Conservation (phyloP, 2,888 invertebrate genomes). For the Plagodis pulveraria region DNA sequence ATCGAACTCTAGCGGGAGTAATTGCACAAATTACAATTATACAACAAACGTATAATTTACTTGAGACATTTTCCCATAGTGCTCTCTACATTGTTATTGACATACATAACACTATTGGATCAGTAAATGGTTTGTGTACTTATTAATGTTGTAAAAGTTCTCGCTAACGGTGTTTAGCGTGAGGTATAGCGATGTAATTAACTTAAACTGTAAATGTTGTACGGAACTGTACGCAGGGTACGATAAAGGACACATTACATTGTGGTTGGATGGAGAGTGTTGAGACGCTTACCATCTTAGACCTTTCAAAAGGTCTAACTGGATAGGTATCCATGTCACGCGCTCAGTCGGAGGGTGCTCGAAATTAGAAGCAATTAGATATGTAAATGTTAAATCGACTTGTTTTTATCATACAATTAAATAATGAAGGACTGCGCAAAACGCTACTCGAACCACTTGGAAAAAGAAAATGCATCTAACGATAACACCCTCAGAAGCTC, state of each 20-base stretch:
- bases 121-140: constrained; percentile 56
- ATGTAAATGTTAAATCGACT: constrained; percentile 63
- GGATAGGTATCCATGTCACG: constrained; percentile 42
- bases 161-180: constrained; percentile 56
- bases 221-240: no score
- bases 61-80: constrained; percentile 64
- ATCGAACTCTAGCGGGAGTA: constrained; percentile 20
- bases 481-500: constrained; percentile 57
- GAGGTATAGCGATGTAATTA: constrained; percentile 64
- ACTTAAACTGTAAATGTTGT: constrained; percentile 45
- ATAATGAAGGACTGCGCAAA: constrained; percentile 46
- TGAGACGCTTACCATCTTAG: constrained; percentile 7
- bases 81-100: constrained; percentile 74
- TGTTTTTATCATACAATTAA: constrained; percentile 44
- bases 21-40: constrained; percentile 26
- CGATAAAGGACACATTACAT: no score
- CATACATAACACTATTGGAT: constrained; percentile 65
- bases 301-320: no score
- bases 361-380: constrained; percentile 54
- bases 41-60: constrained; percentile 57
- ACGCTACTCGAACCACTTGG: constrained; percentile 39
- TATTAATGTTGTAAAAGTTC: constrained; percentile 78
- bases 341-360: constrained; percentile 42
- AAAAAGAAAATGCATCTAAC: constrained; percentile 46
- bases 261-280: not conserved